Conservation (phyloP, 2,888 invertebrate species). For the Dicyrtoma fusca region DNA sequence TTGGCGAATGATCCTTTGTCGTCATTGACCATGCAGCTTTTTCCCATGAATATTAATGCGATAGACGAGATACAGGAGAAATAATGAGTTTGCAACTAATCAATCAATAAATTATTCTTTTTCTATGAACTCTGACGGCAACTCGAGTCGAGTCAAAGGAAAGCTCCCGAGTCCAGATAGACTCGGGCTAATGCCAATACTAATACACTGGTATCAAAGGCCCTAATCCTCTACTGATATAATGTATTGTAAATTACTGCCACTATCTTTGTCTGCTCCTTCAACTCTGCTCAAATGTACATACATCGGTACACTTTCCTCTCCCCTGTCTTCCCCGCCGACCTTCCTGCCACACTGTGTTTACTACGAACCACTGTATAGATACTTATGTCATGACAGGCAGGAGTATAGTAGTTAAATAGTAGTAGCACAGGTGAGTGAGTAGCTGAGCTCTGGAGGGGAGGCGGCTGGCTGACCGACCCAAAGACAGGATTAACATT, state of each 20-base stretch:
- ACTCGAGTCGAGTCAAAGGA: slow-evolving; percentile 18
- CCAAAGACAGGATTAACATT: slow-evolving; percentile 31
- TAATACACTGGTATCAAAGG: slow-evolving; percentile 11
- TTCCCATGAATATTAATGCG: background rate
- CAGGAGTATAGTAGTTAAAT: too few species aligned
- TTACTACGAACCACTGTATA: too few species aligned
- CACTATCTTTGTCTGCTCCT: slow-evolving; percentile 7
- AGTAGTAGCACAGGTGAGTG: too few species aligned
- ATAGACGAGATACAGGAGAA: background rate
- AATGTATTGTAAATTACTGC: slow-evolving; percentile 14
- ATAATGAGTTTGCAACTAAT: slow-evolving; percentile 34
- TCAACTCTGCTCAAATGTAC: background rate
- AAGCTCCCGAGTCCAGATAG: slow-evolving; percentile 7
- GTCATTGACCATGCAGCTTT: too few species aligned
- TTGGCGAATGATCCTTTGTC: slow-evolving; percentile 17
- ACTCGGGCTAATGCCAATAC: too few species aligned
- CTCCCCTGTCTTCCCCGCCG: background rate
- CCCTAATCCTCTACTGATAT: slow-evolving; percentile 16
- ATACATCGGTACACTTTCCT: background rate
- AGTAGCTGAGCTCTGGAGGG: background rate
- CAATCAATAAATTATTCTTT: slow-evolving; percentile 32
- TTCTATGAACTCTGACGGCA: slow-evolving; percentile 1
- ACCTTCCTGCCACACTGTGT: too few species aligned
- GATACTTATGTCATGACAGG: too few species aligned
- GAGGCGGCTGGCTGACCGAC: slow-evolving; percentile 14